Base-by-base conservation (phyloP, 2,113 vertebrate species). In the Cinclus cinclus region DNA sequence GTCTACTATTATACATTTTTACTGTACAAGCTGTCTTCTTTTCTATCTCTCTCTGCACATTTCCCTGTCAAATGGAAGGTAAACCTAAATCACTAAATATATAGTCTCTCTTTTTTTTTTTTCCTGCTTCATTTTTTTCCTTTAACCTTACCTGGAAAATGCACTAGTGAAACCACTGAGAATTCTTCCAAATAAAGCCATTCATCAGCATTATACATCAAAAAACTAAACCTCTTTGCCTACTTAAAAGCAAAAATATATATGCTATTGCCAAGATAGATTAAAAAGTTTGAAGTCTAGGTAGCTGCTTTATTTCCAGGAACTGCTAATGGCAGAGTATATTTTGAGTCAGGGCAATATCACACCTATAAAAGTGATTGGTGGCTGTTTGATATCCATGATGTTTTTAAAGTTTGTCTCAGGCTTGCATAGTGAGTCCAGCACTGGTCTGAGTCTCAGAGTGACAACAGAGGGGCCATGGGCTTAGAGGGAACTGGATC, bases 251-350 rank as follows among this genome's bases (percentile, higher is more conserved):
- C 35, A 92, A 91, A 94, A 92, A 86, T 60, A 70, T 12, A 46
- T 7, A 42, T 46, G 22, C 11, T 78, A 75, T 71, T 91, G 23
- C 60, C 52, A 49, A 76, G 41, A 56, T 11, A 75, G 52, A 81
- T 91, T 82, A 9, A 77, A 91, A 83, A 87, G 41, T 24, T 41
- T 75, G 62, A 89, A 85, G 81, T 76, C 41, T 64, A 39, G 30
- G 58, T 76, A 71, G 81, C 58, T 82, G 58, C 49, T 92, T 95
- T 95, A 82, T 91, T 89, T 84, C 81, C 53, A 89, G 62, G 78
- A 84, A 56, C 64, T 89, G 67, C 31, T 85, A 80, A 87, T 76
- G 75, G 68, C 62, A 50, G 56, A 68, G 24, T 50, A 35, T 87
- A 42, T 95, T 87, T 78, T 75, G 68, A 94, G 46, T 83, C 65